Base-by-base conservation (phyloP, 1,140 invertebrate species). In the Ceratosolen solmsi region DNA sequence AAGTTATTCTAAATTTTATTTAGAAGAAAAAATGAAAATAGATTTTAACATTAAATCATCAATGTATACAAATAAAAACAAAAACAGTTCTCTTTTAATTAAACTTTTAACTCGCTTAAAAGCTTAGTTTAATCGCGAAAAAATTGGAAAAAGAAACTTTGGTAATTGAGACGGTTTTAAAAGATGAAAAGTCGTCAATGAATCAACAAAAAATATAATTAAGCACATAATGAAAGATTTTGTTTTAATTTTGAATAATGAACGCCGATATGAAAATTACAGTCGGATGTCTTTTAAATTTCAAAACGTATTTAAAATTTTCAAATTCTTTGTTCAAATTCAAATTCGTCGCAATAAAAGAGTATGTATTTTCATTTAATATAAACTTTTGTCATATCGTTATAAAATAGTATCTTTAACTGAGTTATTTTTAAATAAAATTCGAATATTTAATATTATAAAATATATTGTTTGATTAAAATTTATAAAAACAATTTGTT, bases 151-250 rank as follows among this genome's bases (percentile, higher is more conserved):
- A 68, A 36, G 30, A 68, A 68, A 68, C 33, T 68, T 68, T 38
- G 15, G 63, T 68, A 68, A 68, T 68, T 38, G 63, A 38, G 33
- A 68, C 22, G 33, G 33, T 68, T 38, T 68, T 33, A 33, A 33
- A 68, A 68, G 33, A 68, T 68, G 63, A 38, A 68, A 68, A 68
- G 33, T 68, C 63, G 38, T 68, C 33, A n/a, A 68, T 38, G 33
- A 68, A 68, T 68, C 20, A 68, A 68, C 33, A 9, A 36, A 68
- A 68, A 68, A 68, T 13, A 25, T 63, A 36, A n/a, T 38, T 38
- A 27, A 68, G 33, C 33, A 68, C 63, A 38, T 38, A 68, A 38
- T 38, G 63, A 68, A 36, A 27, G 9, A 38, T 17, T 68, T n/a
- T n/a, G n/a, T n/a, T n/a, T n/a, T n/a, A n/a, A 68, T 33, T 13